Evolutionary conservation across 2,888 invertebrate species (phyloP), one percentile per base, ranked within the genome.

Genomic region (Vannuccia rotundouncinata): DNA sequence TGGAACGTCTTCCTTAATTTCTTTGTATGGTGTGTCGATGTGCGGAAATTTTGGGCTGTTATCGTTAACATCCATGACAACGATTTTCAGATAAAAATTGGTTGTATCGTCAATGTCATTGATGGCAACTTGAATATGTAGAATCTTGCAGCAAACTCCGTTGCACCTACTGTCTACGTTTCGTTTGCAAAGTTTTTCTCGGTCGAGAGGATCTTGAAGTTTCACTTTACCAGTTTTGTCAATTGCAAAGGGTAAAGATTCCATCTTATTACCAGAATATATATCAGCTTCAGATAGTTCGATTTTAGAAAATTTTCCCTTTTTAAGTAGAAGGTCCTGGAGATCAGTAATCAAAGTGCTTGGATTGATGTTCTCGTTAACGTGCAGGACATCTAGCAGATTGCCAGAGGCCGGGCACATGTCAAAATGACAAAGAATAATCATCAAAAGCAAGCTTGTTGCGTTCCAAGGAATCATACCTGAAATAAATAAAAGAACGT

Each of bases 181-280:
- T n/a, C 22, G 66, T 22, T n/a, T 5, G 66, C 66, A 66, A 2
- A 66, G 66, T 2, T 66, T 22, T 22, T 66, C 66, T 22, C 66
- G 5, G 25, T 66, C 66, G 66, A 66, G 66, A 2, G 66, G 66
- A 66, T 66, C 25, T 22, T 66, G 66, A 66, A 66, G 66, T 66
- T 66, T 66, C 25, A 66, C 66, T 66, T 22, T 5, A 13, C 66
- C 66, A 5, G 5, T 22, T 66, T 2, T 5, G 22, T 66, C 66
- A 2, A 66, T 27, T 22, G 25, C 17, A 66, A 66, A 66, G 17
- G 66, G 66, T 13, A 66, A 27, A 27, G 66, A n/a, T 2, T 66
- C 66, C 22, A 22, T 5, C 25, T 66, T 66, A 22, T 66, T 22
- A 27, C 17, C 22, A 2, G 66, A 66, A 22, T 66, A 66, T 5